These are phyloP conservation scores for Lycocorax pyrrhopterus DNA, from an alignment of 2,113 vertebrate genomes.

Conservation along the genomic window DNA sequence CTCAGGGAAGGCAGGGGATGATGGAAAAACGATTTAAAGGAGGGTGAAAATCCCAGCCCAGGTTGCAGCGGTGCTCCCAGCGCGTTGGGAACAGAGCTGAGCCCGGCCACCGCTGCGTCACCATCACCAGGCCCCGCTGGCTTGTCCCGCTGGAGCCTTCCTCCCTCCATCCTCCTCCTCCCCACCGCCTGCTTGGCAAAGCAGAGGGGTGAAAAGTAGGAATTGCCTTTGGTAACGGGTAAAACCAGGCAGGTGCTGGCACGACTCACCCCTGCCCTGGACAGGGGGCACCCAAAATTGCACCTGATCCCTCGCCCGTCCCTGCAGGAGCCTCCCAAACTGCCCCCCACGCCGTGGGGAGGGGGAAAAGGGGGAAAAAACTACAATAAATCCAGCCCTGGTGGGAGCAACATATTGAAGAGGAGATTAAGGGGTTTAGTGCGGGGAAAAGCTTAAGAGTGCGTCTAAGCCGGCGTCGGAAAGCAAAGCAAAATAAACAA, in stretches of 20 bases:
- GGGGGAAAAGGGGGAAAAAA: neutral
- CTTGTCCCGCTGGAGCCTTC: neutral
- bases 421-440: slow-evolving; percentile 56
- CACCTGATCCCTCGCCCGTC: neutral
- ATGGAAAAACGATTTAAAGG: neutral
- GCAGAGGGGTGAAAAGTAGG: neutral
- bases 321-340: neutral
- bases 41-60: neutral
- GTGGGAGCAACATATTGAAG: slow-evolving; percentile 46
- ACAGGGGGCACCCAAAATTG: neutral
- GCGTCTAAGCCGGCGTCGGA: slow-evolving; percentile 33
- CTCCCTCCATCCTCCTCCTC: neutral
- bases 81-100: neutral
- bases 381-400: slow-evolving; percentile 1
- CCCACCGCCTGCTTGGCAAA: neutral
- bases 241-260: neutral
- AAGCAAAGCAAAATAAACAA: slow-evolving; percentile 46
- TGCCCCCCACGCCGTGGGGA: neutral
- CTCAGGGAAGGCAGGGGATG: accelerated
- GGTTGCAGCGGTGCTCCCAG: neutral
- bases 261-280: neutral
- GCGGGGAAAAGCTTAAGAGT: slow-evolving; percentile 42
- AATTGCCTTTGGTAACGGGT: neutral
- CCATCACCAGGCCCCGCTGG: neutral
- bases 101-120: neutral